These are phyloP conservation scores for Pseudeuparius sepicola DNA, from an alignment of 2,888 invertebrate genomes.

Conservation along the genomic window DNA sequence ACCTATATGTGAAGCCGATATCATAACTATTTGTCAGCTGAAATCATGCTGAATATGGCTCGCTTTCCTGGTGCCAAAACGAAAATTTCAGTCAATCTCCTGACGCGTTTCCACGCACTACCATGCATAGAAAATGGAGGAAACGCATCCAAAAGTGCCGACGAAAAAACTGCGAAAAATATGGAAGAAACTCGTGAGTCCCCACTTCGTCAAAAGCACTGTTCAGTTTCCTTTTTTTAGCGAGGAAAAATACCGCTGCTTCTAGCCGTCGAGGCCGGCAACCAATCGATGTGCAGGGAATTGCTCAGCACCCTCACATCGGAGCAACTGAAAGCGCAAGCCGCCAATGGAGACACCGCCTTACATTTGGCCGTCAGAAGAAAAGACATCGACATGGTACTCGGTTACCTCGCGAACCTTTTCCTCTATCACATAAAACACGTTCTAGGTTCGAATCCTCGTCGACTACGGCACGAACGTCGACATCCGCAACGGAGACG, in stretches of 20 bases:
- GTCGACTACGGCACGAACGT: slow-evolving; percentile 88
- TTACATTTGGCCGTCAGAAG: slow-evolving; percentile 90
- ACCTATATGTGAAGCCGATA: too few relatives aligned
- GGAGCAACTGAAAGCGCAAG: slow-evolving; percentile 77
- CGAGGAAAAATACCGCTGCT: slow-evolving; percentile 89
- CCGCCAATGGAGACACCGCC: slow-evolving; percentile 84
- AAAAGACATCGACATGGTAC: slow-evolving; percentile 81
- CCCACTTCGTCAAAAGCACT: too few relatives aligned
- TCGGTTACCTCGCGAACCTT: neutral
- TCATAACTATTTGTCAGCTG: too few relatives aligned
- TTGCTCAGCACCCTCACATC: slow-evolving; percentile 78
- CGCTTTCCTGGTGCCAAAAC: too few relatives aligned
- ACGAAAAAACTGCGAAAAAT: too few relatives aligned
- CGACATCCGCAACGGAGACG: slow-evolving; percentile 87
- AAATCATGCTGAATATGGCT: too few relatives aligned
- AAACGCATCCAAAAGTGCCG: too few relatives aligned
- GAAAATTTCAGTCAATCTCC: too few relatives aligned
- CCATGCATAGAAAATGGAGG: too few relatives aligned
- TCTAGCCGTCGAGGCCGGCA: slow-evolving; percentile 89
- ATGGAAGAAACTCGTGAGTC: too few relatives aligned
- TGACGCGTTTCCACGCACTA: too few relatives aligned
- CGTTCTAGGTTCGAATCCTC: slow-evolving; percentile 56
- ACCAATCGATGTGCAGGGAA: slow-evolving; percentile 91
- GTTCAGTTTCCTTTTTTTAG: slow-evolving; percentile 46
- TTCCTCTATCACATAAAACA: neutral